Evolutionary conservation across 2,797 vertebrate species (phyloP).

Genomic region (Taenioides sp.): DNA sequence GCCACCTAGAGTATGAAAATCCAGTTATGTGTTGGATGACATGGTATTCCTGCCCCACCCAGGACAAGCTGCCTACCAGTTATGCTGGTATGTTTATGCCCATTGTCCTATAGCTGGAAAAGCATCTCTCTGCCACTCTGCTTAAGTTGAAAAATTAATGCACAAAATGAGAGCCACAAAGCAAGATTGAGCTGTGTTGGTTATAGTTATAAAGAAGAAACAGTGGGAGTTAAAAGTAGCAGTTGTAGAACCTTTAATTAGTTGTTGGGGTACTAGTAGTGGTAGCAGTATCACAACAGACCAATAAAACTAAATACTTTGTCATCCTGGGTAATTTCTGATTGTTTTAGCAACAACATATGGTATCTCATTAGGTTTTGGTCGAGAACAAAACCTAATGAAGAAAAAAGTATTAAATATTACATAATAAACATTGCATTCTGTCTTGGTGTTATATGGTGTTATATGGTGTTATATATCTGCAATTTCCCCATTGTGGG

Average conservation of each 20-base stretch:
- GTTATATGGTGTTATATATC: no score
- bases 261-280: neutral
- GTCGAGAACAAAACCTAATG: neutral
- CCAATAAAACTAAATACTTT: no score
- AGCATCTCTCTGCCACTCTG: conserved; percentile 41
- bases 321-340: no score
- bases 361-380: neutral
- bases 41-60: conserved; percentile 36
- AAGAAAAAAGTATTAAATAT: neutral
- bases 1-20: conserved; percentile 72
- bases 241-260: no score
- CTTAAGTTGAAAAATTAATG: neutral
- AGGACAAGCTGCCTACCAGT: conserved; percentile 61
- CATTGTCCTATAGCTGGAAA: conserved; percentile 65
- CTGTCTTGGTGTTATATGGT: no score
- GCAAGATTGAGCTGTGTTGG: neutral
- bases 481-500: no score
- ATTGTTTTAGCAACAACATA: no score
- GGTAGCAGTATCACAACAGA: neutral
- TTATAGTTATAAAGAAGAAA: neutral
- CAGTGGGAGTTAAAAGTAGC: neutral
- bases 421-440: no score
- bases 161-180: neutral
- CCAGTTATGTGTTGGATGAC: conserved; percentile 62
- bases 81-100: conserved; percentile 46